Conservation (phyloP, 2,797 vertebrate genomes). For the Myotis pilosus region DNA sequence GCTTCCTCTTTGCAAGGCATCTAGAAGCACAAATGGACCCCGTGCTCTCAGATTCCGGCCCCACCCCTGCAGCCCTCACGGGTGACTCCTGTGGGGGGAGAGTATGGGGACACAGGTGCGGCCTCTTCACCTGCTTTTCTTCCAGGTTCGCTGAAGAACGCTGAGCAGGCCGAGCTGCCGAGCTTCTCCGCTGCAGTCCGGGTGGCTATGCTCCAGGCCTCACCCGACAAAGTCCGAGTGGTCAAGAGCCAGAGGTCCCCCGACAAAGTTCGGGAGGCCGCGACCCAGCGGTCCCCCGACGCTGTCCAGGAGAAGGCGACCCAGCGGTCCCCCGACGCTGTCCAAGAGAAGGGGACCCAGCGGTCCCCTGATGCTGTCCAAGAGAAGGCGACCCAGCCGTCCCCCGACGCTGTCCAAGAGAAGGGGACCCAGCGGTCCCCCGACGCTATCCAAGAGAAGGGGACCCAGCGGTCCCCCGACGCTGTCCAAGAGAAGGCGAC, state of each 20-base stretch:
- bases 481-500: accelerated
- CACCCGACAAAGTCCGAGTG: accelerated
- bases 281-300: neutral
- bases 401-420: neutral
- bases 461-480: neutral
- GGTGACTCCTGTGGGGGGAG: neutral
- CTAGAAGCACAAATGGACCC: neutral
- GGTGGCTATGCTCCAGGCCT: neutral
- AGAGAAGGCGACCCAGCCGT: neutral
- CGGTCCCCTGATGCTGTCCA: accelerated
- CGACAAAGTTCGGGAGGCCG: too few species aligned
- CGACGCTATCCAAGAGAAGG: accelerated
- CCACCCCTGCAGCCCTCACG: accelerated
- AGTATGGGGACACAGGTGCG: neutral
- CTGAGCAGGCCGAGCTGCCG: neutral
- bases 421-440: neutral
- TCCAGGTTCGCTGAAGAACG: neutral
- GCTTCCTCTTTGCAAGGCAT: neutral
- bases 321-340: neutral
- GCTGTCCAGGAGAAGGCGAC: accelerated
- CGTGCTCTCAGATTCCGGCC: accelerated
- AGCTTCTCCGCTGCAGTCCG: accelerated
- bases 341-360: neutral
- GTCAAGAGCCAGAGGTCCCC: neutral
- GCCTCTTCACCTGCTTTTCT: neutral